These are phyloP conservation scores for Callinectes sapidus DNA, from an alignment of 2,888 invertebrate genomes.

Conservation along the genomic window DNA sequence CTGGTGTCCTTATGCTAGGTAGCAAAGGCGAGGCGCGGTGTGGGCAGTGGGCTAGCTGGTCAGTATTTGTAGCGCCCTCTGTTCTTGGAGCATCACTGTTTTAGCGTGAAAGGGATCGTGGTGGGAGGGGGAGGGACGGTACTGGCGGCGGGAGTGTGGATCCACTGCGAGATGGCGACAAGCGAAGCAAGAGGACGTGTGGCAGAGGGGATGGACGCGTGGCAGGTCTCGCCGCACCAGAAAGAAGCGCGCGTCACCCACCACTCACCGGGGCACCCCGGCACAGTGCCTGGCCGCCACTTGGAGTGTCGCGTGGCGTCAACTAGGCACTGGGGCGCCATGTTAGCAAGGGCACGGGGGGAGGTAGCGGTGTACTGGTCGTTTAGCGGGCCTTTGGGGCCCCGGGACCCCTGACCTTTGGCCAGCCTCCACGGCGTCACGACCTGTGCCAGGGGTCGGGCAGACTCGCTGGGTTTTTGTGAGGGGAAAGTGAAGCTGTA, in stretches of 20 bases:
- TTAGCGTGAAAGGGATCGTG: neutral
- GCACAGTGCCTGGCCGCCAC: neutral
- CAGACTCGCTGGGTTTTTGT: neutral
- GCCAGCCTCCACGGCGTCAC: slow-evolving; percentile 58
- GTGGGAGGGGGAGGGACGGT: neutral
- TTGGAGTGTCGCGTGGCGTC: neutral
- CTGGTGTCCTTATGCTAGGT: neutral
- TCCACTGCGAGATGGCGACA: neutral
- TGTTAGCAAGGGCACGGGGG: neutral
- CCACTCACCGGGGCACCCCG: neutral
- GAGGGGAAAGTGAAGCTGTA: slow-evolving; percentile 47
- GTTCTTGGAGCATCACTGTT: neutral
- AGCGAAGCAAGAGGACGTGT: neutral
- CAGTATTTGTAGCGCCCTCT: neutral
- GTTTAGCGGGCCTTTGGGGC: neutral
- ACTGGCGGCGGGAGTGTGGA: neutral
- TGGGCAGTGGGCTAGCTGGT: no score
- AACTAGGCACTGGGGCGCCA: neutral
- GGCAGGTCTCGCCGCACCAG: neutral
- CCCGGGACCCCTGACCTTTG: slow-evolving; percentile 58
- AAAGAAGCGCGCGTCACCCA: neutral
- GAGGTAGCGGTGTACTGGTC: slow-evolving; percentile 6
- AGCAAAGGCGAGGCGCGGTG: neutral
- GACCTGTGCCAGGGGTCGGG: slow-evolving; percentile 47
- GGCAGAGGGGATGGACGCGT: neutral